Percentiles rank a stretch among this genome's conserved stretches.
phyloP scores from a whole-genome alignment of 2,888 invertebrate species.

The Pheosia tremula region DNA sequence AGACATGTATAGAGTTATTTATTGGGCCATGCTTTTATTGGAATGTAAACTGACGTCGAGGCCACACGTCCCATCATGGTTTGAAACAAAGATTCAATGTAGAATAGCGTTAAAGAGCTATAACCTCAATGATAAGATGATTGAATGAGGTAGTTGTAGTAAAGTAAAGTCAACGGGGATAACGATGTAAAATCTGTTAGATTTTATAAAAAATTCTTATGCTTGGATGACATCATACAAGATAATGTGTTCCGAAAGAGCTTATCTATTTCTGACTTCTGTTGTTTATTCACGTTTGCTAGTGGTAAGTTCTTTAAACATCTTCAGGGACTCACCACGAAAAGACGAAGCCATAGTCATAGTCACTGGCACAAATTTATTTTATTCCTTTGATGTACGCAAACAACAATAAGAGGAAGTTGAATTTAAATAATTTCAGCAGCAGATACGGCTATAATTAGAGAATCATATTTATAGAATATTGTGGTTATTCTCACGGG shows the following conservation, averaged over 20 bases:
- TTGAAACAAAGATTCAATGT: background rate
- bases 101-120: background rate
- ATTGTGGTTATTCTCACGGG: slow-evolving; percentile 66
- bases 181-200: background rate
- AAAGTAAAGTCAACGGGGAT: background rate
- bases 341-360: background rate
- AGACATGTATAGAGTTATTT: slow-evolving; percentile 45
- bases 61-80: slow-evolving; percentile 24
- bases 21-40: slow-evolving; percentile 46
- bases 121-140: slow-evolving; percentile 3
- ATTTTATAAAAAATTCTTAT: background rate
- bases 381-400: background rate
- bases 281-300: no score
- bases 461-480: slow-evolving; percentile 60
- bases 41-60: slow-evolving; percentile 34
- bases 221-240: no score
- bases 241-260: no score
- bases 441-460: slow-evolving; percentile 55
- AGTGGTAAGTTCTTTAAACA: no score
- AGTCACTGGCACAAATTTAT: background rate
- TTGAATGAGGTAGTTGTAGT: background rate
- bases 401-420: slow-evolving; percentile 43
- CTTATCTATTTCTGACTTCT: no score
- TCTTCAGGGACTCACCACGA: background rate
- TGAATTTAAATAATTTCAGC: slow-evolving; percentile 42